phyloP scores from a whole-genome alignment of 2,888 invertebrate species.

The Caenorhabditis sp. region DNA sequence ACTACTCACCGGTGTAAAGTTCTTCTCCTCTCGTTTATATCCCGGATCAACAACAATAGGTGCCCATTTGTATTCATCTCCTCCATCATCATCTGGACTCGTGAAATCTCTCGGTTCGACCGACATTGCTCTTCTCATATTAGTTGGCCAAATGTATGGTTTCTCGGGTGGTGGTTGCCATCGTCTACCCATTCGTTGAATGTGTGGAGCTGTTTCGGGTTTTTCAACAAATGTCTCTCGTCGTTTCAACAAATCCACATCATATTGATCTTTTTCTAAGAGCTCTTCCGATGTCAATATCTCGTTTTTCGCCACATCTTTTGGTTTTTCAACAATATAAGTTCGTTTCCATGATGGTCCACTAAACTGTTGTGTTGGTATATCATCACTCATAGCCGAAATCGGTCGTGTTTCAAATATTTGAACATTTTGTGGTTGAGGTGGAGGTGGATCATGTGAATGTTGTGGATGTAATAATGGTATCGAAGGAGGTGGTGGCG shows the following conservation, averaged over 20 bases:
- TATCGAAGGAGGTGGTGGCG: slow-evolving; percentile 9
- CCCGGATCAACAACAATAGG: slow-evolving; percentile 66
- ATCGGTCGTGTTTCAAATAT: slow-evolving; percentile 68
- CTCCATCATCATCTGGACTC: slow-evolving; percentile 47
- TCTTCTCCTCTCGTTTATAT: slow-evolving; percentile 68
- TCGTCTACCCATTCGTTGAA: slow-evolving; percentile 61
- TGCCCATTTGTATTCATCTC: slow-evolving; percentile 66
- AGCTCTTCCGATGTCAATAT: slow-evolving; percentile 68
- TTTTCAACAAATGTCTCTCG: slow-evolving; percentile 69
- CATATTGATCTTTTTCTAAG: slow-evolving; percentile 64
- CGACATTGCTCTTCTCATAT: slow-evolving; percentile 46
- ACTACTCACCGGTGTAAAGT: slow-evolving; percentile 68
- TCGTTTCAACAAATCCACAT: slow-evolving; percentile 68
- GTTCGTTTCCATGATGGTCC: slow-evolving; percentile 48
- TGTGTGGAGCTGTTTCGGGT: slow-evolving; percentile 54
- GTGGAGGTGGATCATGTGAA: slow-evolving; percentile 7
- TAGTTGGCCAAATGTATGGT: slow-evolving; percentile 62
- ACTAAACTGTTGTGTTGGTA: background rate
- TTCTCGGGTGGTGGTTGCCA: slow-evolving; percentile 71
- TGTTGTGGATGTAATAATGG: slow-evolving; percentile 8
- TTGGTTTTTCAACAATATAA: slow-evolving; percentile 57
- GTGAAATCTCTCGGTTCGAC: slow-evolving; percentile 47
- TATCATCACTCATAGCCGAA: slow-evolving; percentile 49
- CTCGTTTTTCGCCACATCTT: slow-evolving; percentile 63
- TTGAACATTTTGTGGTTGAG: slow-evolving; percentile 48